phyloP scores from a whole-genome alignment of 2,797 vertebrate genomes.

The Poecilia picta region DNA sequence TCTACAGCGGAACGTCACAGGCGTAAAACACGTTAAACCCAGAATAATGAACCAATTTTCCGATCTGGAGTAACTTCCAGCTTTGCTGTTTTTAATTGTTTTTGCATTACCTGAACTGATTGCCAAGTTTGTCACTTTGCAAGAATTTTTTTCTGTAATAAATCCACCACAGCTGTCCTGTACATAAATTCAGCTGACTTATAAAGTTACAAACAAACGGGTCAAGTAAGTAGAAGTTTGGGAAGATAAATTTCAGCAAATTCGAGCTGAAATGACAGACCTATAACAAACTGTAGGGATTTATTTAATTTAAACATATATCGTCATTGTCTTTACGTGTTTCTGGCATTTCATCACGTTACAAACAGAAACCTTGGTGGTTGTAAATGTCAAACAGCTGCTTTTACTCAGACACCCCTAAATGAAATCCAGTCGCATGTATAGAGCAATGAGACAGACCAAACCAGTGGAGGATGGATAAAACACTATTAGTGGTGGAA shows the following conservation, averaged over 20 bases:
- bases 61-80: not conserved
- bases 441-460: too few relatives aligned
- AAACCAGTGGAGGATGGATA: too few relatives aligned
- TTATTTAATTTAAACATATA: not conserved
- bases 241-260: not conserved
- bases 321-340: not conserved
- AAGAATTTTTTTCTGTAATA: not conserved
- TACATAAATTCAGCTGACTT: not conserved
- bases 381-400: too few relatives aligned
- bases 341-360: not conserved
- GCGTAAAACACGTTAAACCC: not conserved
- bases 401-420: not conserved
- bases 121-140: not conserved
- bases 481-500: too few relatives aligned
- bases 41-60: not conserved
- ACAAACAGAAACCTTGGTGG: too few relatives aligned
- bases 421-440: not conserved
- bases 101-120: not conserved
- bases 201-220: not conserved
- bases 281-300: not conserved
- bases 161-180: too few relatives aligned
- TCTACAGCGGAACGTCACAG: not conserved
- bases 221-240: not conserved
- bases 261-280: not conserved
- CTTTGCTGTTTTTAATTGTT: not conserved